These are phyloP conservation scores for Neopelma chrysocephalum DNA, from an alignment of 2,797 vertebrate species.

Conservation along the genomic window DNA sequence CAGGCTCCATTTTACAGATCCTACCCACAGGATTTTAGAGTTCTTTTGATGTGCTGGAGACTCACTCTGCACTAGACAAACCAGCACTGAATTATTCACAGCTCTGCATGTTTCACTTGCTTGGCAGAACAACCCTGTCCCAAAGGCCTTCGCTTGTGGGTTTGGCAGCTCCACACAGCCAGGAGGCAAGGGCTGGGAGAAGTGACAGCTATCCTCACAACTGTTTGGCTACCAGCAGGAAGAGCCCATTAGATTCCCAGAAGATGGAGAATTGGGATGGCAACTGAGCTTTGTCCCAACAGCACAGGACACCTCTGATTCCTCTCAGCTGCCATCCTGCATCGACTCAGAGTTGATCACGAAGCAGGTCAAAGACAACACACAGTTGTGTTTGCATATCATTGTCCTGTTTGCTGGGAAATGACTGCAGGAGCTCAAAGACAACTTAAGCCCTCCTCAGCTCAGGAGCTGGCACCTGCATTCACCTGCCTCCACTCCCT, in stretches of 20 bases:
- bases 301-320: not conserved
- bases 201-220: not conserved
- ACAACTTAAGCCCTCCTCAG: not conserved
- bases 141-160: rapidly evolving
- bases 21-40: not conserved
- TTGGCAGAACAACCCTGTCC: not conserved
- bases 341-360: not conserved
- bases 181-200: not conserved
- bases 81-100: not conserved
- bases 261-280: not conserved
- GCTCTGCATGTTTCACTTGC: not conserved
- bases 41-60: not conserved
- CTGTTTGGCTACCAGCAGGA: not conserved
- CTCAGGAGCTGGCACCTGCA: not conserved
- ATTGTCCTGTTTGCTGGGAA: not conserved
- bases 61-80: not conserved
- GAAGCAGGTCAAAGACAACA: not conserved
- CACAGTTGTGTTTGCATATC: rapidly evolving
- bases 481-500: not conserved
- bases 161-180: not conserved
- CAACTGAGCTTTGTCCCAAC: not conserved
- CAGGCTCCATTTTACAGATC: not conserved
- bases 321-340: not conserved
- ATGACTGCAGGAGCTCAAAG: not conserved
- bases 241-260: not conserved